phyloP scores from a whole-genome alignment of 2,113 vertebrate genomes.

The Dasyornis broadbenti region DNA sequence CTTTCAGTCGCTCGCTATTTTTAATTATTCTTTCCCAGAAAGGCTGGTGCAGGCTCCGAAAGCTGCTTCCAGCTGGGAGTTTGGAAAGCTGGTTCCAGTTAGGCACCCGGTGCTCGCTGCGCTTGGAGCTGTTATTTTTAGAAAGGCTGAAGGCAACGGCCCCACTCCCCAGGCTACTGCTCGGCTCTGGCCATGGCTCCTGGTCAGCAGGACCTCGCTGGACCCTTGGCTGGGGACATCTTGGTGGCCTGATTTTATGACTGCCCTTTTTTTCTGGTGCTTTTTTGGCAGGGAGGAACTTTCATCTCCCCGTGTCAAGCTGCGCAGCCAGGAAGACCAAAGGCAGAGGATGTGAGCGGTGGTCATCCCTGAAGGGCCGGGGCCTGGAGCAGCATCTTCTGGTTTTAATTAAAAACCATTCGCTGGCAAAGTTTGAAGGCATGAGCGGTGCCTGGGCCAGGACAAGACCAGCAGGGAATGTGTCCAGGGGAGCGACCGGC shows the following conservation, averaged over 20 bases:
- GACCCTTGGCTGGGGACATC: neutral
- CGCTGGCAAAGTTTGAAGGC: neutral
- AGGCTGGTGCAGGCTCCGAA: neutral
- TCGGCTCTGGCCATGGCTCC: fast-evolving
- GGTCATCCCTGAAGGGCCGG: constrained; percentile 49
- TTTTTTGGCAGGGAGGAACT: neutral
- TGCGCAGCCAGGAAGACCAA: constrained; percentile 35
- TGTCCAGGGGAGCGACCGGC: fast-evolving
- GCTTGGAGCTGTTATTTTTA: constrained; percentile 25
- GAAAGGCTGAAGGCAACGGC: neutral
- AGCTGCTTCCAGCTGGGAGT: constrained; percentile 24
- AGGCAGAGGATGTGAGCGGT: constrained; percentile 19
- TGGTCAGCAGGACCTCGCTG: fast-evolving
- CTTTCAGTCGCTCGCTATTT: neutral
- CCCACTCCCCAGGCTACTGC: neutral
- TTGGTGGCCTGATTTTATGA: fast-evolving
- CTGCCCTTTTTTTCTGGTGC: neutral
- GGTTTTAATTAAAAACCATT: constrained; percentile 57
- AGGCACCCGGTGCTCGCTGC: neutral
- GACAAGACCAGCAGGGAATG: neutral
- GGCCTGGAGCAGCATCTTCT: neutral
- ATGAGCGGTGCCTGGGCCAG: neutral
- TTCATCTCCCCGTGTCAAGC: constrained; percentile 8
- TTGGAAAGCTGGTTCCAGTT: constrained; percentile 60
- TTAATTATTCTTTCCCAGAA: constrained; percentile 52